These are phyloP conservation scores for Slavum lentiscoides DNA, from an alignment of 2,888 invertebrate species.

Conservation along the genomic window DNA sequence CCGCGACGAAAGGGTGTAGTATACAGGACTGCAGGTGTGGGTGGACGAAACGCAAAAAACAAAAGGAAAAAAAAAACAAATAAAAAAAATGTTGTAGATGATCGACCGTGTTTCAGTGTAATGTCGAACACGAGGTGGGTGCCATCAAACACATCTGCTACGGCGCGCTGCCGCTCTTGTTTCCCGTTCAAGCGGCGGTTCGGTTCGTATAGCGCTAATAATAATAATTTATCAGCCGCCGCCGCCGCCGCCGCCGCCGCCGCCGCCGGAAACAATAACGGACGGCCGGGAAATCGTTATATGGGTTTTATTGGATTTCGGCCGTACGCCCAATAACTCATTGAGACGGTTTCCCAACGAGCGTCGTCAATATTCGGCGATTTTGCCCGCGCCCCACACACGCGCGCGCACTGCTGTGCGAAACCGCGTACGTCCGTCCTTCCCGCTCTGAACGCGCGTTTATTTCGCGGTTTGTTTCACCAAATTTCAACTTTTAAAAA, in stretches of 20 bases:
- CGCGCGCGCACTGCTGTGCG: too few relatives aligned
- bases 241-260: too few relatives aligned
- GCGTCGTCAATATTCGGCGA: slow-evolving; percentile 31
- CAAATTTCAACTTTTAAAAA: too few relatives aligned
- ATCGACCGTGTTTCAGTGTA: slow-evolving; percentile 47
- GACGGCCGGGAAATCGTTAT: slow-evolving; percentile 45
- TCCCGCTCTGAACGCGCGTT: too few relatives aligned
- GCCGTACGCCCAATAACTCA: slow-evolving; percentile 49
- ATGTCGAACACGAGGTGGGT: slow-evolving; percentile 41
- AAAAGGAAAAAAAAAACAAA: not conserved
- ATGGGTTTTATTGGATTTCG: slow-evolving; percentile 52
- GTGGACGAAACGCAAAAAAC: not conserved
- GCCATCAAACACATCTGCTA: slow-evolving; percentile 46
- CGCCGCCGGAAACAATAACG: slow-evolving; percentile 52
- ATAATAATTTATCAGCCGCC: slow-evolving; percentile 53
- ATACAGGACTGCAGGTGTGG: too few relatives aligned
- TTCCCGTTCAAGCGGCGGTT: not conserved
- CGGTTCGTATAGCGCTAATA: slow-evolving; percentile 17
- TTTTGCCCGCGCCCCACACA: not conserved
- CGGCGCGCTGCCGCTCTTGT: not conserved
- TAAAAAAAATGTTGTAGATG: slow-evolving; percentile 27
- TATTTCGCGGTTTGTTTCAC: too few relatives aligned
- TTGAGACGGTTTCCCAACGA: slow-evolving; percentile 46
- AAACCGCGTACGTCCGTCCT: too few relatives aligned
- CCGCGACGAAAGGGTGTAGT: too few relatives aligned